phyloP scores from a whole-genome alignment of 2,888 invertebrate genomes.

The Drosophila longiperda region DNA sequence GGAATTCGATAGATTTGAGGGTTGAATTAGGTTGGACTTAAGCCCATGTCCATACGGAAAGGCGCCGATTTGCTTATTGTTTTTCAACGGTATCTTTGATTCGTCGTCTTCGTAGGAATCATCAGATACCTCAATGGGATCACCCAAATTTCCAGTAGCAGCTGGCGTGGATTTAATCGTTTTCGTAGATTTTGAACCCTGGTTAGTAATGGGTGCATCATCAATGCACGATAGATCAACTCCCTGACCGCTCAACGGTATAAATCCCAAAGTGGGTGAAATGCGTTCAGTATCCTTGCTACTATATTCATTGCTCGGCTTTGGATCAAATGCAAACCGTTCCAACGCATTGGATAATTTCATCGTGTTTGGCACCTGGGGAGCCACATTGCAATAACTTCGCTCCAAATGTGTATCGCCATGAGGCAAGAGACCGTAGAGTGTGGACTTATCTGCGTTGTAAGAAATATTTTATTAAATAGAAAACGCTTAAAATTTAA shows the following conservation, averaged over 20 bases:
- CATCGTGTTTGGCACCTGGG: constrained; percentile 82
- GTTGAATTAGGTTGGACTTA: constrained; percentile 30
- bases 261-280: constrained; percentile 5
- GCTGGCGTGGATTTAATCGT: constrained; percentile 10
- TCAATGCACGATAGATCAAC: not conserved
- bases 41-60: not conserved
- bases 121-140: constrained; percentile 82
- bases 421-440: constrained; percentile 11
- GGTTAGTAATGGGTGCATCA: constrained; percentile 1
- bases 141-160: constrained; percentile 70
- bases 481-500: not conserved
- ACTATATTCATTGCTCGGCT: constrained; percentile 6
- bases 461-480: constrained; percentile 4
- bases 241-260: not conserved
- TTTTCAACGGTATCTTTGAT: constrained; percentile 9
- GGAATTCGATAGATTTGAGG: constrained; percentile 16
- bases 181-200: constrained; percentile 15
- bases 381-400: constrained; percentile 84
- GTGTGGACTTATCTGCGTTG: constrained; percentile 24
- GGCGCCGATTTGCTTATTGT: not conserved
- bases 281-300: constrained; percentile 4
- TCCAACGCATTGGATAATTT: constrained; percentile 55
- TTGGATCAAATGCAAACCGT: constrained; percentile 2
- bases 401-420: constrained; percentile 59
- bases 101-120: constrained; percentile 70